phyloP scores from a whole-genome alignment of 2,113 vertebrate genomes.

The Lampris incognitus region DNA sequence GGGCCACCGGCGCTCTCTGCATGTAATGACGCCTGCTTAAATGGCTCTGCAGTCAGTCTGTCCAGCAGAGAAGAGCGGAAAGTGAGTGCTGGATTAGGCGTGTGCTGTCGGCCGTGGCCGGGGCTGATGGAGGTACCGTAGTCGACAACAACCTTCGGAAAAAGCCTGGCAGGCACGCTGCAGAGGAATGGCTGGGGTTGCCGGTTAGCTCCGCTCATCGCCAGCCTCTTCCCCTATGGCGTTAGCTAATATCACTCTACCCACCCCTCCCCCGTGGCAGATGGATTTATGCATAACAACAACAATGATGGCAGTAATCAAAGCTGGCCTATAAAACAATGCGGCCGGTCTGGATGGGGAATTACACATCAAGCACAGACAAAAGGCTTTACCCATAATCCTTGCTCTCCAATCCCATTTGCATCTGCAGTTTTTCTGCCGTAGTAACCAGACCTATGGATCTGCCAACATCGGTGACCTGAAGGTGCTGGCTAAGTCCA shows the following conservation, averaged over 20 bases:
- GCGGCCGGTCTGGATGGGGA: constrained; percentile 22
- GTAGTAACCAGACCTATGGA: constrained; percentile 40
- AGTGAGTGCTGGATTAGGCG: constrained; percentile 44
- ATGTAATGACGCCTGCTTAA: constrained; percentile 58
- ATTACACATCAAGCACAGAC: constrained; percentile 47
- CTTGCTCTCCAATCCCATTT: constrained; percentile 21
- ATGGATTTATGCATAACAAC: constrained; percentile 42
- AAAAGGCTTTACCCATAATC: constrained; percentile 42
- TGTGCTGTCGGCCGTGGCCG: constrained; percentile 49
- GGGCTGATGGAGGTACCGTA: constrained; percentile 49
- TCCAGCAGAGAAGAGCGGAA: constrained; percentile 29
- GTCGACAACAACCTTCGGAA: constrained; percentile 65
- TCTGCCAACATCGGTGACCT: constrained; percentile 18
- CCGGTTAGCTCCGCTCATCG: constrained; percentile 48
- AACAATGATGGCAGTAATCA: constrained; percentile 38
- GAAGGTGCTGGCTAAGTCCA: background rate
- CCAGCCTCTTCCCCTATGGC: constrained; percentile 44
- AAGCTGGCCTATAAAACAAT: constrained; percentile 32
- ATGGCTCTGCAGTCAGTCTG: constrained; percentile 61
- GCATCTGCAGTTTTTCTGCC: constrained; percentile 22
- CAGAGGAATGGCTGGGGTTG: constrained; percentile 36
- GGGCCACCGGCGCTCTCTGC: constrained; percentile 52
- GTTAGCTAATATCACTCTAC: constrained; percentile 38
- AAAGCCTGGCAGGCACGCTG: constrained; percentile 73
- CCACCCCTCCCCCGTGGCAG: constrained; percentile 35